Conservation (phyloP, 2,113 vertebrate species). For the Halichoeres trimaculatus region DNA sequence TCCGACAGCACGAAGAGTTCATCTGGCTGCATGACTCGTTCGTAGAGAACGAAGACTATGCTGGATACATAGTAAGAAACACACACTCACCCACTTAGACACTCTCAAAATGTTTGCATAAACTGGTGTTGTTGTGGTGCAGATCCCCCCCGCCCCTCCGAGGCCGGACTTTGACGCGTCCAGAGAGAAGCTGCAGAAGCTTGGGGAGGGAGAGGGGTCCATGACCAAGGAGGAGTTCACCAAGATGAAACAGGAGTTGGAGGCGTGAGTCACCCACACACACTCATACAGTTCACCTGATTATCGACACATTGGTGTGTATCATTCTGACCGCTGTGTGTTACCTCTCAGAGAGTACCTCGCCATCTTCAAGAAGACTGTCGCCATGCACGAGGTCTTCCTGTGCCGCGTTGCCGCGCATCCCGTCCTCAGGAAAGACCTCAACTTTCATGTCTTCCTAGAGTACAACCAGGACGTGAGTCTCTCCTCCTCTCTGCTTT, state of each 20-base stretch:
- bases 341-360: slow-evolving; percentile 90
- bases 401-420: slow-evolving; percentile 97
- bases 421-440: slow-evolving; percentile 96
- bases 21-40: slow-evolving; percentile 99
- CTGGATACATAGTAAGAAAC: slow-evolving; percentile 95
- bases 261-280: slow-evolving; percentile 87
- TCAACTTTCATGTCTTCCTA: slow-evolving; percentile 99
- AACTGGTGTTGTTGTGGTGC: slow-evolving; percentile 5
- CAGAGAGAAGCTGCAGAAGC: slow-evolving; percentile 97
- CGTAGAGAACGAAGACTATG: slow-evolving; percentile 98
- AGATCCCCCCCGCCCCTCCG: slow-evolving; percentile 98
- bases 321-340: background rate
- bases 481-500: slow-evolving; percentile 36
- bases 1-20: slow-evolving; percentile 98
- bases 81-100: background rate
- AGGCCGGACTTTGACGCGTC: slow-evolving; percentile 98
- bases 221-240: slow-evolving; percentile 99
- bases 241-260: slow-evolving; percentile 99
- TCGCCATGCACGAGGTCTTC: slow-evolving; percentile 99
- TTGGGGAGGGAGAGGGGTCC: slow-evolving; percentile 98
- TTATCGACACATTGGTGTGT: background rate
- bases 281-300: background rate
- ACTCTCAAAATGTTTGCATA: background rate
- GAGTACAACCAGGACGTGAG: slow-evolving; percentile 99
- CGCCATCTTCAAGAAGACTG: slow-evolving; percentile 99